Conservation (phyloP, 2,113 vertebrate species). For the Hystrix brachyura region DNA sequence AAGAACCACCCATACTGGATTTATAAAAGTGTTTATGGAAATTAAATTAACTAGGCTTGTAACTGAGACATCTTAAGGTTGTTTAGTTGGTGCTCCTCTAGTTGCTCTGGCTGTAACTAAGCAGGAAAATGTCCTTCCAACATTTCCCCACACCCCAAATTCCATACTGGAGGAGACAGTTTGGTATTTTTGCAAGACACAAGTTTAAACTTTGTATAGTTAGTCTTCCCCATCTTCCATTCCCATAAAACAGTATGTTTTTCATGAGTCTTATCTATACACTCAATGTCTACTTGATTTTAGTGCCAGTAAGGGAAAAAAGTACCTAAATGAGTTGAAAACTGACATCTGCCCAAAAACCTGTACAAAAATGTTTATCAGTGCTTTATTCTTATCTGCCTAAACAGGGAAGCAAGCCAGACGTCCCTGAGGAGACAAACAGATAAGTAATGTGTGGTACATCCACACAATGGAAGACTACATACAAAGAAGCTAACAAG, state of each 20-base stretch:
- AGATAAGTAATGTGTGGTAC: not conserved
- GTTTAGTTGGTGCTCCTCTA: not conserved
- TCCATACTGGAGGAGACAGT: not conserved
- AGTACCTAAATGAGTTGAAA: not conserved
- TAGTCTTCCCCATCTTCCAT: not conserved
- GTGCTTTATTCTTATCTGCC: not conserved
- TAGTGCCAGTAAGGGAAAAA: not conserved
- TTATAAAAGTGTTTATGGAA: slow-evolving; percentile 31
- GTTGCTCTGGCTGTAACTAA: not conserved
- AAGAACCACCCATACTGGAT: slow-evolving; percentile 21
- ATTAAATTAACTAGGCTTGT: not conserved
- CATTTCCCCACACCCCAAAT: not conserved
- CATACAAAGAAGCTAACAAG: not conserved
- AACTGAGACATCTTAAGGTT: not conserved
- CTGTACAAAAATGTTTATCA: not conserved
- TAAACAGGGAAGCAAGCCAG: not conserved
- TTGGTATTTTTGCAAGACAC: not conserved
- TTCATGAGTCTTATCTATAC: not conserved
- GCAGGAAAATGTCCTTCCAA: not conserved
- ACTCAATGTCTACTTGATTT: not conserved
- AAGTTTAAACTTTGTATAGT: not conserved
- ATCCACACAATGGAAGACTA: not conserved
- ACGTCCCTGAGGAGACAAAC: not conserved
- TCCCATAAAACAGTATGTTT: not conserved
- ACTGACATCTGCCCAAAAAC: not conserved